phyloP scores from a whole-genome alignment of 1,140 invertebrate genomes.

The Galendromus occidentalis region DNA sequence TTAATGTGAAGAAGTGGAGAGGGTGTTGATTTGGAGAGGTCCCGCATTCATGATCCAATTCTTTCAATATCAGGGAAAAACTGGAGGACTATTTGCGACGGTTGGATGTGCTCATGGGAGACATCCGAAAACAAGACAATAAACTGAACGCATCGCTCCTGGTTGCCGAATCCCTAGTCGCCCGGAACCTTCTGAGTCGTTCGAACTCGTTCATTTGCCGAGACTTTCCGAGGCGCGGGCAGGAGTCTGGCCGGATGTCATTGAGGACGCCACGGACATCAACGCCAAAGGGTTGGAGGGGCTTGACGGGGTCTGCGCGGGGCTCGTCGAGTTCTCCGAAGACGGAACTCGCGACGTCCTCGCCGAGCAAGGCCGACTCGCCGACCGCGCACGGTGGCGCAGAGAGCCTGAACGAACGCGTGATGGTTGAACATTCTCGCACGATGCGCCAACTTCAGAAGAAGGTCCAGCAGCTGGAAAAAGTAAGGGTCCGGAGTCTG shows the following conservation, averaged over 20 bases:
- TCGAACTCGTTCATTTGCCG: conserved; percentile 7
- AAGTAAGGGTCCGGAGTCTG: not conserved
- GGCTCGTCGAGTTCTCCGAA: conserved; percentile 9
- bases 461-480: conserved; percentile 10
- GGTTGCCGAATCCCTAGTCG: not conserved
- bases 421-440: conserved; percentile 9
- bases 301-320: not conserved
- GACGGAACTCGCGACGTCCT: conserved; percentile 1
- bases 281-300: conserved; percentile 8
- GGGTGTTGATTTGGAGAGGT: no score
- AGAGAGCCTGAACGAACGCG: conserved; percentile 2
- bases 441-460: conserved; percentile 5
- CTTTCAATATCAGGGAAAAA: not conserved
- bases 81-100: not conserved
- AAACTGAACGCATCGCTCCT: not conserved
- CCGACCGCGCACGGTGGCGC: not conserved
- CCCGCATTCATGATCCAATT: no score
- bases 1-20: no score
- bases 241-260: not conserved
- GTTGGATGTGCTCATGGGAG: not conserved
- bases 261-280: conserved; percentile 10
- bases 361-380: not conserved
- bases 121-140: not conserved
- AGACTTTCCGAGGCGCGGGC: not conserved
- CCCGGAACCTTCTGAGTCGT: not conserved